A percentile compares a stretch with the other conserved stretches of the same genome.
Evolutionary conservation across 2,113 vertebrate genomes (phyloP).

Genomic region (Paracanthobrama guichenoti): DNA sequence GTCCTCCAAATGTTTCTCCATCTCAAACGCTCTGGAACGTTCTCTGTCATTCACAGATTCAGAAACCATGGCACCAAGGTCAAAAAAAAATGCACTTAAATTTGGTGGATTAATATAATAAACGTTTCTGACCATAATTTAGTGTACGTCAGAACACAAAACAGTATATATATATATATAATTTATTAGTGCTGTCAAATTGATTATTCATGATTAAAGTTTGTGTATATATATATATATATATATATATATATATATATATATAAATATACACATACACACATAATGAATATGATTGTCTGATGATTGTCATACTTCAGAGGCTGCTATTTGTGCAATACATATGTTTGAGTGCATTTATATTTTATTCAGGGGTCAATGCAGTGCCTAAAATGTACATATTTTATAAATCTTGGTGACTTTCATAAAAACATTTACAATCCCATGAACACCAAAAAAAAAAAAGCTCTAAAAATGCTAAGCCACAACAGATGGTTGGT

Average conservation of each 20-base stretch:
- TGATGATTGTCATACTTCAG: constrained; percentile 39
- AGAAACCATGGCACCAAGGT: neutral
- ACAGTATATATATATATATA: too few relatives aligned
- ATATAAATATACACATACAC: neutral
- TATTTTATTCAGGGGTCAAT: constrained; percentile 22
- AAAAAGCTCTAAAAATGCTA: neutral
- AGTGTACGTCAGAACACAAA: neutral
- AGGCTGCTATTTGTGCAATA: constrained; percentile 2
- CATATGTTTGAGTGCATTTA: constrained; percentile 32
- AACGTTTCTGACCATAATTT: neutral
- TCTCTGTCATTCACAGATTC: neutral
- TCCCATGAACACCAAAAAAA: neutral
- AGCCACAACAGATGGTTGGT: neutral
- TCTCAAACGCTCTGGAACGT: constrained; percentile 31
- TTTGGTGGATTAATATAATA: neutral
- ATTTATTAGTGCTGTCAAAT: too few relatives aligned
- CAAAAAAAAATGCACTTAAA: neutral
- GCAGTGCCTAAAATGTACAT: constrained; percentile 22
- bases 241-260: too few relatives aligned
- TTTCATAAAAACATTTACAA: constrained; percentile 12
- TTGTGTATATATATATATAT: neutral
- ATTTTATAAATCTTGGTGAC: neutral
- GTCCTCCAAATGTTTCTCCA: neutral
- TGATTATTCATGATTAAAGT: too few relatives aligned
- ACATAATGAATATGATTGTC: too few relatives aligned